Percentiles rank a stretch among this genome's conserved stretches.
Evolutionary conservation across 2,113 vertebrate genomes (phyloP).

Genomic region (Leucosticte australis): DNA sequence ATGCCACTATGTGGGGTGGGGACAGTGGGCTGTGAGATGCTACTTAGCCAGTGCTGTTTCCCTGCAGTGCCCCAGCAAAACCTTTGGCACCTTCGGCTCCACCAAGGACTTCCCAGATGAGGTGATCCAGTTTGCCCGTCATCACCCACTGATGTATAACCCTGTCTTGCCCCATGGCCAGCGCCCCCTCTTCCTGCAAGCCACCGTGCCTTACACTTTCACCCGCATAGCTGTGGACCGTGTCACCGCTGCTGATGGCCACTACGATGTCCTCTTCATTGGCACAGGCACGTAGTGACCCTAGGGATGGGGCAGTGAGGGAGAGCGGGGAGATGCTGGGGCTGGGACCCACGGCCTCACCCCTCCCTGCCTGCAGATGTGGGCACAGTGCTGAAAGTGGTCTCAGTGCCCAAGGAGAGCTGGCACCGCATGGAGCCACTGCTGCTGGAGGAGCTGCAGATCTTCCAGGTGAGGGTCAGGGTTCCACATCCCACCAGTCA

Average conservation of each 20-base stretch:
- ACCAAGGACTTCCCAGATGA: constrained; percentile 95
- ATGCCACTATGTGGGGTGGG: not conserved
- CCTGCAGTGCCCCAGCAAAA: constrained; percentile 93
- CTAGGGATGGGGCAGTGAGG: not conserved
- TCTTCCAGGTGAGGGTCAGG: constrained; percentile 85
- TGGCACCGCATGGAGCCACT: constrained; percentile 87
- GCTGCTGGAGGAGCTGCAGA: constrained; percentile 91
- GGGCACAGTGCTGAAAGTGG: constrained; percentile 92
- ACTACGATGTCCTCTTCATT: constrained; percentile 95
- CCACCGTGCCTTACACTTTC: constrained; percentile 83
- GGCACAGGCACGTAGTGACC: constrained; percentile 83
- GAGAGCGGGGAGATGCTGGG: not conserved
- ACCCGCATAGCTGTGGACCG: constrained; percentile 88
- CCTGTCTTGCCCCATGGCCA: constrained; percentile 82
- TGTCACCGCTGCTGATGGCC: constrained; percentile 88
- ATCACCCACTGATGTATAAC: constrained; percentile 93
- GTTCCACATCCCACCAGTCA: rapidly evolving
- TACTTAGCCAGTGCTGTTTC: not conserved
- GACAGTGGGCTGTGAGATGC: not conserved
- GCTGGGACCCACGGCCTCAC: not conserved
- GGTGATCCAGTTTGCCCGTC: constrained; percentile 91
- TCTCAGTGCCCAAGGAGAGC: constrained; percentile 88
- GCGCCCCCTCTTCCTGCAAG: constrained; percentile 88
- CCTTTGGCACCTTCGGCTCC: constrained; percentile 92
- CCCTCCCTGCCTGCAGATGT: constrained; percentile 72